Conservation (phyloP, 2,113 vertebrate genomes). For the Orthonyx spaldingii region DNA sequence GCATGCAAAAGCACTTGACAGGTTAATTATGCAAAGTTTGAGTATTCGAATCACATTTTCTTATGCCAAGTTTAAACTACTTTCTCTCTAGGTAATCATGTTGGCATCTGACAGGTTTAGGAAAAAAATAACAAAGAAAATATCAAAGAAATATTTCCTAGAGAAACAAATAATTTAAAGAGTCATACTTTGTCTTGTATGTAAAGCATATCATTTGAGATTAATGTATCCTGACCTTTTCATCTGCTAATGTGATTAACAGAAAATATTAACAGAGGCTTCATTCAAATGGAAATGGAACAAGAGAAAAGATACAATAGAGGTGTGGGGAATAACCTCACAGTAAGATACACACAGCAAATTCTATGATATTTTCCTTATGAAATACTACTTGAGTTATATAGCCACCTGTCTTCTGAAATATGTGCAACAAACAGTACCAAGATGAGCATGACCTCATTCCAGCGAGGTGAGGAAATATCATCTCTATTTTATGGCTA, state of each 20-base stretch:
- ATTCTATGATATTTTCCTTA: neutral
- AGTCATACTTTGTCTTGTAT: neutral
- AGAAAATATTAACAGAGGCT: neutral
- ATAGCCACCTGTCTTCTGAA: neutral
- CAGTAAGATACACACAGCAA: neutral
- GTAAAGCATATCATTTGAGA: neutral
- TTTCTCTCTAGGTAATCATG: neutral
- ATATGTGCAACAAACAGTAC: neutral
- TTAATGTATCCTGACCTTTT: neutral
- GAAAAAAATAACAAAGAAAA: neutral
- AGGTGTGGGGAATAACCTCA: neutral
- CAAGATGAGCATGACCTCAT: constrained; percentile 17
- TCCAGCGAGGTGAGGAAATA: neutral
- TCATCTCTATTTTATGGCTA: neutral
- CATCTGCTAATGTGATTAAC: neutral
- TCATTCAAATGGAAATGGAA: neutral
- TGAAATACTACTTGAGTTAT: neutral
- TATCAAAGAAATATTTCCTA: neutral
- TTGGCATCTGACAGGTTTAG: neutral
- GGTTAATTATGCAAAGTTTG: neutral
- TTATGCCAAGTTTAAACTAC: neutral
- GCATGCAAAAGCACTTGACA: neutral
- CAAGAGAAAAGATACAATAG: neutral
- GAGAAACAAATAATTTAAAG: neutral
- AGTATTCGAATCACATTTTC: neutral